Conservation (phyloP, 2,797 vertebrate species). For the Cirrhinus molitorella region DNA sequence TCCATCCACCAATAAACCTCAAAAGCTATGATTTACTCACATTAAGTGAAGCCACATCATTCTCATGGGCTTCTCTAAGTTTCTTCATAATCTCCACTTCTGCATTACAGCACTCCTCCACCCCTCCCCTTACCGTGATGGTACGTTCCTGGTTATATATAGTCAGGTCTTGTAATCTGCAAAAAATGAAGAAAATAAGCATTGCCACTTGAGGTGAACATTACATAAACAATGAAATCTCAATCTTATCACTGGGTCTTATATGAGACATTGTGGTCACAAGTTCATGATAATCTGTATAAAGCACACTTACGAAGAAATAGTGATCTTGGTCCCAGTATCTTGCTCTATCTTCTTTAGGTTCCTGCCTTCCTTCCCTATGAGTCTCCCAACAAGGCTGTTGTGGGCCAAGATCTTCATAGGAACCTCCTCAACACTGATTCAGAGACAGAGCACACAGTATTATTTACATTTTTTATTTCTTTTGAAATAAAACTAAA, state of each 20-base stretch:
- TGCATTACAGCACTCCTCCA: constrained; percentile 84
- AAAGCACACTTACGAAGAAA: constrained; percentile 87
- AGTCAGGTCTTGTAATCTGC: constrained; percentile 92
- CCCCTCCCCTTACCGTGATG: constrained; percentile 89
- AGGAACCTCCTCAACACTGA: constrained; percentile 91
- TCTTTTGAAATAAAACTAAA: too few species aligned
- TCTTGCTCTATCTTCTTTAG: constrained; percentile 98
- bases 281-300: background rate
- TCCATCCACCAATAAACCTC: constrained; percentile 12
- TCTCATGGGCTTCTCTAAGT: constrained; percentile 94
- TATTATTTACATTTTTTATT: background rate
- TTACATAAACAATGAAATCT: background rate
- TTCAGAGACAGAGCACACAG: background rate
- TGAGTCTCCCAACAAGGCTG: constrained; percentile 92
- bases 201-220: background rate
- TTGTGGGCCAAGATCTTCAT: constrained; percentile 96
- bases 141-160: constrained; percentile 94
- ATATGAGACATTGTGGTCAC: background rate
- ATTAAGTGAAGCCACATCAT: constrained; percentile 88
- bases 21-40: constrained; percentile 76
- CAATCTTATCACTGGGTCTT: background rate
- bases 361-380: constrained; percentile 96
- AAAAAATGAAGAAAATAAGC: constrained; percentile 1
- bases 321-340: constrained; percentile 95
- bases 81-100: constrained; percentile 93